Percentiles rank a stretch among this genome's conserved stretches.
phyloP scores from a whole-genome alignment of 2,797 vertebrate species.

The Myoxocephalus aenaeus region DNA sequence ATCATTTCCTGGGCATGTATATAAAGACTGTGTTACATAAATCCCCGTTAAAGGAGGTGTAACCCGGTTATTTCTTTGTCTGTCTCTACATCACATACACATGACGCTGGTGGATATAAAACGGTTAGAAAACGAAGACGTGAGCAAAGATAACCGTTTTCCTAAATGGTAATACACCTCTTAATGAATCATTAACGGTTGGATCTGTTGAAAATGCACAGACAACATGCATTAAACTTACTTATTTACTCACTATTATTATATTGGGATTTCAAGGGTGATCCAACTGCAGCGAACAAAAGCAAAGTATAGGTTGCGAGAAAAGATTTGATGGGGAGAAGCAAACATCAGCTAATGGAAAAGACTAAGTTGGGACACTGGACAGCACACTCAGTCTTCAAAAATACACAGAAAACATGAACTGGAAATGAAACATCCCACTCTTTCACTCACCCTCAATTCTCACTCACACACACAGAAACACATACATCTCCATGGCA shows the following conservation, averaged over 20 bases:
- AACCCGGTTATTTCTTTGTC: conserved; percentile 4
- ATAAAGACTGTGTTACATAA: conserved; percentile 59
- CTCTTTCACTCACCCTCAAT: conserved; percentile 58
- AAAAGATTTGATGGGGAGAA: neutral
- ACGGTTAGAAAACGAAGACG: conserved; percentile 6
- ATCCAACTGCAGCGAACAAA: neutral
- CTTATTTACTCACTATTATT: neutral
- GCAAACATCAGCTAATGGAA: conserved; percentile 22
- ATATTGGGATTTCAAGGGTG: conserved; percentile 2
- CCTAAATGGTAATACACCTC: conserved; percentile 11
- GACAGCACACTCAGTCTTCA: conserved; percentile 16
- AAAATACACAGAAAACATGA: conserved; percentile 45
- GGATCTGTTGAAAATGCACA: conserved; percentile 9
- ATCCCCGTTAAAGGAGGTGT: conserved; percentile 44
- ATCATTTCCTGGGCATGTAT: conserved; percentile 54
- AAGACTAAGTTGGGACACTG: conserved; percentile 28
- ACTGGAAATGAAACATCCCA: conserved; percentile 69
- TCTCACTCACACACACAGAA: conserved; percentile 50
- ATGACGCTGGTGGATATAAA: conserved; percentile 1
- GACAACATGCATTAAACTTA: neutral
- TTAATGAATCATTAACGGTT: conserved; percentile 37
- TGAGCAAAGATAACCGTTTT: conserved; percentile 5
- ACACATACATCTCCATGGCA: conserved; percentile 80
- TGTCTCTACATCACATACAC: conserved; percentile 17
- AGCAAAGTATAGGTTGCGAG: neutral